These are phyloP conservation scores for Scaeva pyrastri DNA, from an alignment of 2,888 invertebrate species.

Conservation along the genomic window DNA sequence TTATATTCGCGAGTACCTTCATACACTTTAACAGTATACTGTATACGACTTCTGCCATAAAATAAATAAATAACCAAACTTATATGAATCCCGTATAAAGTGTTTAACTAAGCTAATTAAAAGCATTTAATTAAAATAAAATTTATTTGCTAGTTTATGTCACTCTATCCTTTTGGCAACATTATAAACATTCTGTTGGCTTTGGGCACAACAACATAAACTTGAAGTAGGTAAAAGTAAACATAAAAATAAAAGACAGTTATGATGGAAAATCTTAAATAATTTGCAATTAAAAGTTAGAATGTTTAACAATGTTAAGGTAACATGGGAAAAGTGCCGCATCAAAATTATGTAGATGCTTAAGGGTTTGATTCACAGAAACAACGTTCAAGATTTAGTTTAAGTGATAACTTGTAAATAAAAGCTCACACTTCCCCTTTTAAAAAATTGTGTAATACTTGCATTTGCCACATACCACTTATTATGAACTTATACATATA, in stretches of 20 bases:
- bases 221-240: too few relatives aligned
- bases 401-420: too few relatives aligned
- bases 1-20: too few relatives aligned
- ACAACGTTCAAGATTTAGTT: too few relatives aligned
- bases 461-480: too few relatives aligned
- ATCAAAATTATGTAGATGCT: too few relatives aligned
- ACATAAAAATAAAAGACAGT: not conserved
- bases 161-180: not conserved
- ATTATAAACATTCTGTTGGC: not conserved
- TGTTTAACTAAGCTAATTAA: not conserved
- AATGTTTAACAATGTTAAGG: not conserved
- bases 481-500: too few relatives aligned
- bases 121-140: not conserved
- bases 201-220: not conserved
- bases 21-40: too few relatives aligned
- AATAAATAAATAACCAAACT: not conserved
- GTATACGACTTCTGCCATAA: not conserved
- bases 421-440: too few relatives aligned
- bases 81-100: not conserved
- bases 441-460: too few relatives aligned
- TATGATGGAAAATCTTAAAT: not conserved
- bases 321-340: not conserved
- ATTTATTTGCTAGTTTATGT: not conserved
- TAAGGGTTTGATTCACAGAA: too few relatives aligned
- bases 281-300: not conserved